Base-by-base conservation (phyloP, 1,140 invertebrate genomes). In the Notospermus geniculatus region DNA sequence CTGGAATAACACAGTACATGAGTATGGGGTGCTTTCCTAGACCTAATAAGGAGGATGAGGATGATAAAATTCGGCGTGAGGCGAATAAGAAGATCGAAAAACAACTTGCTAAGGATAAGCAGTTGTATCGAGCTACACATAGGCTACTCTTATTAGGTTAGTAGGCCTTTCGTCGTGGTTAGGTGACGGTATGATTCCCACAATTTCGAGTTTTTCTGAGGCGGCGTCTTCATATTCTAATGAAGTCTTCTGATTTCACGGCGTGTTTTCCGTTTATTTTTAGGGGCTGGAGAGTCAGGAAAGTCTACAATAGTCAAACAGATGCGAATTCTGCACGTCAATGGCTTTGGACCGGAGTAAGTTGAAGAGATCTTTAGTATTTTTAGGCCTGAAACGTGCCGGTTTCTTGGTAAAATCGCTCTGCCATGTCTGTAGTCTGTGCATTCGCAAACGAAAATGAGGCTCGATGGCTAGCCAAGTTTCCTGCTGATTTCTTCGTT, bases 231-330 rank as follows among this genome's bases (percentile, higher is more conserved):
- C n/a, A 27, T 52, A 52, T 52, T 52, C 25, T 36, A 36, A 36
- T 36, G 32, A 36, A 36, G 32, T 9, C 15, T 39, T 2, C 25
- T 36, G 29, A n/a, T 11, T 27, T 55, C 4, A 36, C 17, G 7
- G n/a, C 58, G 28, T 57, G 22, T 63, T 36, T 22, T 22, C 11
- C 46, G 19, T 63, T 9, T 52, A 17, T 23, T 62, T 62, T 29
- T 64, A 80, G 80, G 80, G 70, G 80, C 78, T 85, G 71, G 84
- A 79, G 75, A 87, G 84, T 98, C 95, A 46, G 97, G 97, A 70
- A 99, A 99, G 86, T 97, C 94, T 75, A 99, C 97, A 67, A 98
- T 99, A 82, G 96, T 99, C 71, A 99, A 99, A 85, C 97, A 99
- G 86, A 99, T 99, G 97, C 89, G 95, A 80, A 99, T 99, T 84